Conservation (phyloP, 2,888 invertebrate genomes). For the Chalcis sispes region DNA sequence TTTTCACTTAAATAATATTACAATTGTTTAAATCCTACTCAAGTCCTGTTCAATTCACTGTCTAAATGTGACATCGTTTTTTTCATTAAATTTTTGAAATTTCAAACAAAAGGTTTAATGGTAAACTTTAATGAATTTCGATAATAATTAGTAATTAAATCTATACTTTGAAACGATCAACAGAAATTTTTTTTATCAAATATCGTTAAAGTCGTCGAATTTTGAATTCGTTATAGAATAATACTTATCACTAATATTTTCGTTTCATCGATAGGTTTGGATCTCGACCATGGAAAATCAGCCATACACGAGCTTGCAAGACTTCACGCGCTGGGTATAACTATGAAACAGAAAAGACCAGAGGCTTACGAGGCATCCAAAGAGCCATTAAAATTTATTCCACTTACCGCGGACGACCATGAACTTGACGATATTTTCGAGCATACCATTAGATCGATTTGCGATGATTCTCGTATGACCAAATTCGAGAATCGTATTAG, state of each 20-base stretch:
- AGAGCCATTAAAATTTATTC: conserved; percentile 61
- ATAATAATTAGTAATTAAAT: too few relatives aligned
- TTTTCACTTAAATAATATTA: too few relatives aligned
- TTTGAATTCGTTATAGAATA: too few relatives aligned
- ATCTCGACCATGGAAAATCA: conserved; percentile 63
- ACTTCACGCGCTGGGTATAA: conserved; percentile 80
- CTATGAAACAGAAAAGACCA: conserved; percentile 74
- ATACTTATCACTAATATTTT: too few relatives aligned
- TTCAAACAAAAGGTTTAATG: too few relatives aligned
- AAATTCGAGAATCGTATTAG: conserved; percentile 15
- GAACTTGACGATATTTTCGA: conserved; percentile 62
- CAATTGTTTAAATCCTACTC: too few relatives aligned
- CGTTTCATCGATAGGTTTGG: conserved; percentile 31
- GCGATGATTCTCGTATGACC: conserved; percentile 29
- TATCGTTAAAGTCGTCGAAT: too few relatives aligned
- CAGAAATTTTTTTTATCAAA: too few relatives aligned
- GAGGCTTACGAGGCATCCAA: conserved; percentile 67
- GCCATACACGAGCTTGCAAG: conserved; percentile 78
- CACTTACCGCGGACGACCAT: conserved; percentile 19
- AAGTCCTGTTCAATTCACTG: too few relatives aligned
- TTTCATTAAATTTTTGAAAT: too few relatives aligned
- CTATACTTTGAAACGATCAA: background rate
- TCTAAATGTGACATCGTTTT: too few relatives aligned
- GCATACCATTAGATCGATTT: background rate
- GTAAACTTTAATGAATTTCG: too few relatives aligned